Evolutionary conservation across 2,113 vertebrate genomes (phyloP).

Genomic region (Rhineura floridana): DNA sequence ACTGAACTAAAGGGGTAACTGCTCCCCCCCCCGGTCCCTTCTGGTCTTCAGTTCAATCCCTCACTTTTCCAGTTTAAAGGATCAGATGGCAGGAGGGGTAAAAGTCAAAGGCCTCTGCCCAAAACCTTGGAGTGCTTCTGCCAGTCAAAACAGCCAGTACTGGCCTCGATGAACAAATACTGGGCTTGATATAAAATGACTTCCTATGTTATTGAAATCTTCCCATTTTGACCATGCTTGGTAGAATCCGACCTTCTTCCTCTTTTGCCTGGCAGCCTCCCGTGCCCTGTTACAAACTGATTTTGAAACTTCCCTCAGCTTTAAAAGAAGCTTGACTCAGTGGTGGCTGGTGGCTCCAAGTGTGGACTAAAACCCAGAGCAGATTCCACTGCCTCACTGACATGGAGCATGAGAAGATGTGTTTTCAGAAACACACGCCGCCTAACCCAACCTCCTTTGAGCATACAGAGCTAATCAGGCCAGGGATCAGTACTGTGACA

Average conservation of each 20-base stretch:
- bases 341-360: no score
- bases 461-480: not conserved
- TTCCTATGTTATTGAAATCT: not conserved
- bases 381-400: no score
- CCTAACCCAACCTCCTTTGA: not conserved
- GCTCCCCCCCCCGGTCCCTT: slow-evolving; percentile 25
- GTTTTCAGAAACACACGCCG: not conserved
- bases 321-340: not conserved
- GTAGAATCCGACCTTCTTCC: not conserved
- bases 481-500: not conserved
- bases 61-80: no score
- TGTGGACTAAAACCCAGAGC: no score
- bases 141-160: no score
- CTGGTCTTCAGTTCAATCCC: not conserved
- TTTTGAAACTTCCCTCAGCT: not conserved
- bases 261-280: not conserved
- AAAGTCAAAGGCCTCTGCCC: no score
- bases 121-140: no score
- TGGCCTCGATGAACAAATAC: not conserved
- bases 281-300: not conserved
- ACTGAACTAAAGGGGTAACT: not conserved
- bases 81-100: no score
- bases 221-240: not conserved
- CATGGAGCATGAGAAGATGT: no score
- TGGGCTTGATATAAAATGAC: not conserved